Evolutionary conservation across 2,797 vertebrate species (phyloP).

Genomic region (Macrochelys suwanniensis): DNA sequence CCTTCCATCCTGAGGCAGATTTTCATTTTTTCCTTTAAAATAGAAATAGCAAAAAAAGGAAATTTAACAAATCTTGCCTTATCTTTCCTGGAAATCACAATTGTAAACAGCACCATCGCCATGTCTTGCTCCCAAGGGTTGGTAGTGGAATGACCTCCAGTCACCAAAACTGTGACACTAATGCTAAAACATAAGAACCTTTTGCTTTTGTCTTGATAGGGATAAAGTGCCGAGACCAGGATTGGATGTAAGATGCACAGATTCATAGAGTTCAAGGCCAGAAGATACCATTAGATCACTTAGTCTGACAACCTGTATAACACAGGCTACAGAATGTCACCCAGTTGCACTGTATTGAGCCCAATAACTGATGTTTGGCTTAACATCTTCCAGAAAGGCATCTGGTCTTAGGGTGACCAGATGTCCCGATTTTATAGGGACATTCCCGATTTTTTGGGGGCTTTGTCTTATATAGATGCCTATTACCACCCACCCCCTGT

Average conservation of each 20-base stretch:
- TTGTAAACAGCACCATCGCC: neutral
- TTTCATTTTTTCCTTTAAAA: neutral
- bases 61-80: neutral
- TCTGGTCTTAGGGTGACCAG: neutral
- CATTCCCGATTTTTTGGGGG: too few relatives aligned
- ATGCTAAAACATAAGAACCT: neutral
- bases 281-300: neutral
- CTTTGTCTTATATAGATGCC: too few relatives aligned
- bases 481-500: too few relatives aligned
- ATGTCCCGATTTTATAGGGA: too few relatives aligned
- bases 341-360: neutral
- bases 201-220: neutral
- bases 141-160: neutral
- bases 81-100: neutral
- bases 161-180: neutral
- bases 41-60: neutral
- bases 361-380: neutral
- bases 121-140: neutral
- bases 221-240: too few relatives aligned
- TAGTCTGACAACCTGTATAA: neutral
- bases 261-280: neutral
- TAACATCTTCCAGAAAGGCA: neutral
- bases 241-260: neutral
- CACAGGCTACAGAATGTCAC: neutral
- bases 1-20: neutral